Evolutionary conservation across 2,888 invertebrate species (phyloP).

Genomic region (Nomada flava): DNA sequence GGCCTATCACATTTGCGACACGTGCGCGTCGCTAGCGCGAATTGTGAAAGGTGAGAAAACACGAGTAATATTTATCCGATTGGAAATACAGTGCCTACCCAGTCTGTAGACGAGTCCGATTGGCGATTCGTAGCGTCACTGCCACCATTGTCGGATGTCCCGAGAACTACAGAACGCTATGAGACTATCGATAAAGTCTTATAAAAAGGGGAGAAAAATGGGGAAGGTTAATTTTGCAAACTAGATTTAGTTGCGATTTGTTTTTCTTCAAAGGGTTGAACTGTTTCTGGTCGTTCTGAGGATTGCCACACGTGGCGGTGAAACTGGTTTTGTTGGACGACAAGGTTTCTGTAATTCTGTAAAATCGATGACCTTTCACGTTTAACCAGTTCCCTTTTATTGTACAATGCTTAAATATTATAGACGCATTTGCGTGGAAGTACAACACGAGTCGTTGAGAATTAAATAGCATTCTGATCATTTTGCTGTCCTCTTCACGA

Average conservation of each 20-base stretch:
- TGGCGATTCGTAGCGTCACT: constrained; percentile 66
- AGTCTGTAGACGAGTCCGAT: constrained; percentile 52
- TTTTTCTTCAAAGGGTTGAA: not conserved
- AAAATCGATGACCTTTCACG: not conserved
- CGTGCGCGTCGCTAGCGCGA: constrained; percentile 16
- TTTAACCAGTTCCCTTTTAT: no score
- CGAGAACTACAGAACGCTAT: not conserved
- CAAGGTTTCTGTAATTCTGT: not conserved
- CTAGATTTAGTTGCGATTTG: no score
- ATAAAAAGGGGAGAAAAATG: not conserved
- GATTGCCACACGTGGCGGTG: not conserved
- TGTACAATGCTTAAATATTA: no score
- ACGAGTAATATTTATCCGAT: constrained; percentile 28
- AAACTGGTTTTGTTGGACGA: constrained; percentile 1
- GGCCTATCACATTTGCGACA: not conserved
- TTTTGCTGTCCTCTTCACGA: no score
- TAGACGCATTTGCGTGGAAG: no score
- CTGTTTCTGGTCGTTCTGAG: not conserved
- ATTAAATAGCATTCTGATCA: no score
- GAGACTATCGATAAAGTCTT: not conserved
- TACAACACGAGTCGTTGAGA: no score
- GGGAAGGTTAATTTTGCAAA: no score
- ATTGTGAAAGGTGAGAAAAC: not conserved
- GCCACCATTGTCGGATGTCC: constrained; percentile 43
- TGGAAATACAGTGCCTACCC: constrained; percentile 59